Evolutionary conservation across 1,140 invertebrate species (phyloP), one percentile per base, ranked within the genome.

Genomic region (Neodiprion pinetum): DNA sequence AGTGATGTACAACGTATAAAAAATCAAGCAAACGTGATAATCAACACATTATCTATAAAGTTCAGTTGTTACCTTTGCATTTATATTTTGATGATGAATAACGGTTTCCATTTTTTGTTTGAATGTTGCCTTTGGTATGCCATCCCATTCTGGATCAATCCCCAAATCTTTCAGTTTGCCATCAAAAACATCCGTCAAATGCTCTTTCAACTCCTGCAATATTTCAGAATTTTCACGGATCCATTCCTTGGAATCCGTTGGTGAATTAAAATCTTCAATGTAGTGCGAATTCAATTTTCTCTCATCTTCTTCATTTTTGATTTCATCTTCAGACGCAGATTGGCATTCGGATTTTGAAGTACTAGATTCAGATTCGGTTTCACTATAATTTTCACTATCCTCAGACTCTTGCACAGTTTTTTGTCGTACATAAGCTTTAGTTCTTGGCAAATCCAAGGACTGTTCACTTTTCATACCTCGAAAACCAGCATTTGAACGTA

Each of bases 81-180:
- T 88, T 10, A 89, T 76, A 78, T 86, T 90, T 67, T 89, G 86
- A 73, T 90, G 87, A 80, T 92, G 88, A 78, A 85, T 87, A 17
- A 92, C 77, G 67, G 87, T 85, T 9, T 85, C 84, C 67, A 89
- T 86, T 75, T 90, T 90, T 75, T 90, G 89, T 53, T 87, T 84
- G 77, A 88, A 92, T 40, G 87, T 85, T 72, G 81, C 86, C 75
- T 82, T 80, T 0, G 89, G 86, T 78, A 92, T 83, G 70, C 88
- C 88, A 11, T 82, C 86, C 85, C 88, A 91, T 48, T 91, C 87
- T 8, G 91, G 89, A 83, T 91, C 90, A 9, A 92, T 87, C 50
- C 91, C 91, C 50, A 91, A 81, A 74, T 89, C 86, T 74, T 85
- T 83, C 75, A 92, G 76, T 73, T 84, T 86, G 9, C 82, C 76